Evolutionary conservation across 2,888 invertebrate species (phyloP).

Genomic region (Acanthacorydalis orientalis): DNA sequence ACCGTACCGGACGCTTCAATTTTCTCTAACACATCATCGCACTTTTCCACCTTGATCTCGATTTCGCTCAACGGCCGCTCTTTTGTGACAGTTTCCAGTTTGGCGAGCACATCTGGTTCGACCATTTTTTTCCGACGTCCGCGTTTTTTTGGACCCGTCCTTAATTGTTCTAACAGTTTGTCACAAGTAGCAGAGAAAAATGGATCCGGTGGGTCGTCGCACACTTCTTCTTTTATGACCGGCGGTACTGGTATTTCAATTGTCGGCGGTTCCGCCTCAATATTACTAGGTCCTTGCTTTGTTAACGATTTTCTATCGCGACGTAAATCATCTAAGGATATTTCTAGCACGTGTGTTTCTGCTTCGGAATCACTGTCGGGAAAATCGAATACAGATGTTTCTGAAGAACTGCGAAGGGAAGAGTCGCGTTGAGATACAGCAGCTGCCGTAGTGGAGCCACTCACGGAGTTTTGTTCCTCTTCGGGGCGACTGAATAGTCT

Average conservation of each 20-base stretch:
- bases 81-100: slow-evolving; percentile 18
- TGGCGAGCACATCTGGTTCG: slow-evolving; percentile 18
- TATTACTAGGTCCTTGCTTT: slow-evolving; percentile 34
- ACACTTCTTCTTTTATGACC: slow-evolving; percentile 21
- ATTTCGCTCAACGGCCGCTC: slow-evolving; percentile 13
- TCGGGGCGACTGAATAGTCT: slow-evolving; percentile 44
- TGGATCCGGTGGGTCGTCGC: slow-evolving; percentile 25
- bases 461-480: slow-evolving; percentile 19
- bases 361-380: slow-evolving; percentile 44
- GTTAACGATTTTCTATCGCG: slow-evolving; percentile 37
- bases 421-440: slow-evolving; percentile 27
- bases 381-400: slow-evolving; percentile 47
- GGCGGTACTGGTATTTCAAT: slow-evolving; percentile 16
- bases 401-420: slow-evolving; percentile 38
- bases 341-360: slow-evolving; percentile 42
- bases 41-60: slow-evolving; percentile 11
- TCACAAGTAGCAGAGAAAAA: slow-evolving; percentile 59
- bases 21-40: background rate
- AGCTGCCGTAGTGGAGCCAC: slow-evolving; percentile 14
- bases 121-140: slow-evolving; percentile 30
- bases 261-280: slow-evolving; percentile 25
- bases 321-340: slow-evolving; percentile 47
- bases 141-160: slow-evolving; percentile 40
- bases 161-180: slow-evolving; percentile 60
- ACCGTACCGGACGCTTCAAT: background rate